Evolutionary conservation across 2,888 invertebrate genomes (phyloP), one percentile per base, ranked within the genome.

Genomic region (Brenthis ino): DNA sequence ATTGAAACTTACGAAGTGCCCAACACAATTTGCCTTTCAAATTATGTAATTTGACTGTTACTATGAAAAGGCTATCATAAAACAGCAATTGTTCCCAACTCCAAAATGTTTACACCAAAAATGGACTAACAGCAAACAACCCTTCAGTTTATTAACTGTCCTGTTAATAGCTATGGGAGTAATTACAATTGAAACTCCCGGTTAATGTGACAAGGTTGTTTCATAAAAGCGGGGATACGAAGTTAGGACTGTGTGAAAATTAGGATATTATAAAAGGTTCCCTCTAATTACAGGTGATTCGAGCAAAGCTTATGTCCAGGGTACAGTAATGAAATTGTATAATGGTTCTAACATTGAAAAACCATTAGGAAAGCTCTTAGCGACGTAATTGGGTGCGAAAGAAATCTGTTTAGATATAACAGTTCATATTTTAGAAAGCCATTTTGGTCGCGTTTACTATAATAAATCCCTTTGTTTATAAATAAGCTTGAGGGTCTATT

Each of bases 191-290:
- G 70, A 69, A 74, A 74, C 70, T 70, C 72, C 75, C 69, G 57
- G 67, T 76, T 76, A 76, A 76, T 76, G 76, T 73, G 78, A 78
- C 78, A 77, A 74, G 77, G 79, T 75, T 77, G 72, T 56, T 67
- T 67, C 69, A 74, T 77, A 77, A 80, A 78, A 72, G 71, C 63
- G 75, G 66, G 70, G 69, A 64, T 65, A 33, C 66, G 61, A 58
- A 71, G 69, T 73, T 74, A 73, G 72, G 74, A 78, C 77, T 74
- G 71, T 75, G 73, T 77, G 71, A 69, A 74, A 77, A 78, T 79
- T 77, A 78, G 75, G 68, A 75, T 79, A 78, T 80, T 77, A 78
- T 78, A 78, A 76, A 77, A 77, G 75, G 77, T 69, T n/a, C 61
- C 68, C 72, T 75, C 69, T 68, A 67, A 72, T 67, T 43, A 37